Evolutionary conservation across 2,113 vertebrate species (phyloP), one percentile per base, ranked within the genome.

Genomic region (Apteryx owenii): DNA sequence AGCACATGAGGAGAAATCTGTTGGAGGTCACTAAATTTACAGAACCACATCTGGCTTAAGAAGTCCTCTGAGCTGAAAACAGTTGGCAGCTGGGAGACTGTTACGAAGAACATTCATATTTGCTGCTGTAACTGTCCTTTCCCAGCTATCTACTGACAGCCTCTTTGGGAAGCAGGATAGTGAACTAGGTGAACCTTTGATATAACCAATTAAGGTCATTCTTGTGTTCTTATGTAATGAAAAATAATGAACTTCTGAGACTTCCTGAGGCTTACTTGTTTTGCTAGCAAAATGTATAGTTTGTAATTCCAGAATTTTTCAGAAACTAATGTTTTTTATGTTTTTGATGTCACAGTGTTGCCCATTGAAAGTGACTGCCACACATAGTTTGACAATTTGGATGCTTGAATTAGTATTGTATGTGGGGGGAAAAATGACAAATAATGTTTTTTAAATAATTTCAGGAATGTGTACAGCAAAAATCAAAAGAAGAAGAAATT

Each of bases 381-480:
- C 22, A 7, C 4, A 0, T 18, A 44, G 12, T 77, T 66, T 73
- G 53, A 36, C 26, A 13, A 14, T 40, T 26, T 73, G 28, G 9
- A 16, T 90, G 66, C 53, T 92, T 83, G 70, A 84, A 72, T 66
- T 92, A 84, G 4, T 93, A 16, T 36, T 89, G 42, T 16, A 5
- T 8, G 2, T 48, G 9, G 46, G 58, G 54, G 46, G 84, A 79
- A 89, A 82, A 65, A 95, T 66, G 91, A 48, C 48, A 85, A 83
- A 19, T 53, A 48, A 26, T 31, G 4, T n/a, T 33, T 69, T 96
- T 54, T 28, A 82, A 72, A 94, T 92, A 76, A 95, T 94, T 98
- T 85, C 93, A 99, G 99, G 99, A 99, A 85, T 98, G 98, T 81
- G 99, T 98, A 75, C 94, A 99, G 91, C 99, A 99, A 92, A 98